Evolutionary conservation across 2,797 vertebrate genomes (phyloP).

Genomic region (Gymnodraco acuticeps): DNA sequence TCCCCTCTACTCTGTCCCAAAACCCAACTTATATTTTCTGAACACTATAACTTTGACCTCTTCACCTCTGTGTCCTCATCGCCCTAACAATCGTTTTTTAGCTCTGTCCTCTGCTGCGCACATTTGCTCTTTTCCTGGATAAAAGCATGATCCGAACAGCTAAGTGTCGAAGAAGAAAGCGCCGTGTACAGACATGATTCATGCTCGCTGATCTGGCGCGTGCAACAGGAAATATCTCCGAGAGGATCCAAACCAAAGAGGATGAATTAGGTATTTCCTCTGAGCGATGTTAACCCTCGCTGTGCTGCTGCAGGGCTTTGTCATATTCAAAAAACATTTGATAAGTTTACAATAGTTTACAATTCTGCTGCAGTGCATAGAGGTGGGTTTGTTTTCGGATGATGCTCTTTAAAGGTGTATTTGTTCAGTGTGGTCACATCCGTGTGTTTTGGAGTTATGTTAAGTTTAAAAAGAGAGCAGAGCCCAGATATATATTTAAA

Average conservation of each 20-base stretch:
- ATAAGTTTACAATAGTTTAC: no score
- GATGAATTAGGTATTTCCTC: conserved; percentile 79
- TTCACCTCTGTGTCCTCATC: conserved; percentile 19
- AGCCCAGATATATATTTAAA: no score
- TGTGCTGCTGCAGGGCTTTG: conserved; percentile 26
- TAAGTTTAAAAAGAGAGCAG: no score
- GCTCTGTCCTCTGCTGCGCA: conserved; percentile 9
- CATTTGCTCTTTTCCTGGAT: conserved; percentile 46
- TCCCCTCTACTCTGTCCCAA: no score
- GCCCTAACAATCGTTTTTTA: conserved; percentile 11
- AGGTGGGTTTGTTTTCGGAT: no score
- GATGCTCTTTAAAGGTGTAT: no score
- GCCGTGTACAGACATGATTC: conserved; percentile 66
- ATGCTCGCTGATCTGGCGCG: conserved; percentile 64
- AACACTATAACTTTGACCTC: conserved; percentile 19
- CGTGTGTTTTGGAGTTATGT: no score
- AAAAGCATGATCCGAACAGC: conserved; percentile 41
- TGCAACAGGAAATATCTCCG: conserved; percentile 78
- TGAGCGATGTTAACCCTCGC: conserved; percentile 64
- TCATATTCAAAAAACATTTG: no score
- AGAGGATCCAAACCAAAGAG: conserved; percentile 70
- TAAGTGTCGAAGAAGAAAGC: not conserved
- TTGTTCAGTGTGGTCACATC: no score
- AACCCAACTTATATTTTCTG: no score
- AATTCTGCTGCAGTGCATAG: no score